Evolutionary conservation across 2,113 vertebrate genomes (phyloP), one percentile per base, ranked within the genome.

Genomic region (Ophiodon elongatus): DNA sequence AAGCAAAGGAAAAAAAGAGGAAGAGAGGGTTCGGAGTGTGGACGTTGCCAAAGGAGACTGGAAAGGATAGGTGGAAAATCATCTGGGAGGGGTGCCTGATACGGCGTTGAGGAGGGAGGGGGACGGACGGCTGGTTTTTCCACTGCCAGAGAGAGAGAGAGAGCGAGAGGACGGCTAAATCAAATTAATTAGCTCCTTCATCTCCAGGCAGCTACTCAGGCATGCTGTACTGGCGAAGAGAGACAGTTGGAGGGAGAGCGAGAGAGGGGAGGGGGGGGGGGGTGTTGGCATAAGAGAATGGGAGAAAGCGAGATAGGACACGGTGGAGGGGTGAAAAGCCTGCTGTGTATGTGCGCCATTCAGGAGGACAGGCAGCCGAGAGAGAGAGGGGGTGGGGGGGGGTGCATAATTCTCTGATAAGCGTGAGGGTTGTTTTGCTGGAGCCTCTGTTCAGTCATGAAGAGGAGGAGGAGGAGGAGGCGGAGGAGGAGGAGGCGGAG

Each of bases 111-210:
- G 81, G 84, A 71, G 83, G 78, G 68, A 33, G 74, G 69, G 63
- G 81, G 78, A 29, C 25, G 76, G 87, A 80, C 37, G 91, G 89
- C 83, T 93, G 91, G 75, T 93, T 96, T 95, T 95, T 95, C 94
- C 94, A 94, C 94, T 94, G 94, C 92, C 92, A 91, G 80, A 92
- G 90, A 93, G 89, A 75, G 93, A 21, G 41, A 43, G 41, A 43
- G 41, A 43, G 45, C 21, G 47, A 50, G 54, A 91, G 91, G 92
- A 93, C 76, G 82, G 92, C 91, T 95, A 96, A 96, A 96, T 96
- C 95, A 95, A 96, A 95, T 96, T 95, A 95, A 96, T 96, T 95
- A 96, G 95, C 94, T 96, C 94, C 94, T 96, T 94, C 95, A 95
- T 95, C 95, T 95, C 95, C 91, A 93, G 91, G 94, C 94, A 94